Conservation (phyloP, 2,888 invertebrate species). For the Nemotelus nigrinus region DNA sequence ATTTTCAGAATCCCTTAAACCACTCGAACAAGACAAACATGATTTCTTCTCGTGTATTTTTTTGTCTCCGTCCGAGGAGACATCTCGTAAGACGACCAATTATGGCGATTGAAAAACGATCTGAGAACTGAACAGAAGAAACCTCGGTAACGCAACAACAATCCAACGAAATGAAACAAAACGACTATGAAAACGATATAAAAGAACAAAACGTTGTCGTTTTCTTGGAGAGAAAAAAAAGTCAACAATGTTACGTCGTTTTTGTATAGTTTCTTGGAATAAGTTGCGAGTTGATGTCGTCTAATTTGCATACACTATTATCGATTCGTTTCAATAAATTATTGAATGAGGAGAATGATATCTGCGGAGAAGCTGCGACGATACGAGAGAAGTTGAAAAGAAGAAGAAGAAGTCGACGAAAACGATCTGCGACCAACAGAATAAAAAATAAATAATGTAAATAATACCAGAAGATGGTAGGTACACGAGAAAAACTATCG, state of each 20-base stretch:
- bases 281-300: slow-evolving; percentile 38
- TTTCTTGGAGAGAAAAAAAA: background rate
- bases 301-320: slow-evolving; percentile 45
- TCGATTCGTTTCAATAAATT: slow-evolving; percentile 45
- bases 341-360: slow-evolving; percentile 30
- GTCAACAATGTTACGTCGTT: slow-evolving; percentile 29
- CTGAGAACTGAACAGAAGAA: slow-evolving; percentile 39
- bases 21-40: slow-evolving; percentile 6
- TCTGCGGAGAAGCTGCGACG: slow-evolving; percentile 11
- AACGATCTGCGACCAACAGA: background rate
- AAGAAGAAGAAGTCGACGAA: background rate
- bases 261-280: slow-evolving; percentile 41
- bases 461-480: slow-evolving; percentile 1
- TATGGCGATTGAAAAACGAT: slow-evolving; percentile 45
- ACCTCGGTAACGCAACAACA: slow-evolving; percentile 15
- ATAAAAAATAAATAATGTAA: slow-evolving; percentile 9
- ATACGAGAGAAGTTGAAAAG: background rate
- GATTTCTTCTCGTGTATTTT: slow-evolving; percentile 27
- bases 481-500: slow-evolving; percentile 23
- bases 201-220: background rate
- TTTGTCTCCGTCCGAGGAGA: slow-evolving; percentile 28
- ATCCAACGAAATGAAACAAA: background rate
- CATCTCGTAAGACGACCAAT: slow-evolving; percentile 37
- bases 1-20: slow-evolving; percentile 26
- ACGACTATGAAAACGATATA: background rate